Conservation (phyloP, 1,140 invertebrate species). For the Drosophila pachea region DNA sequence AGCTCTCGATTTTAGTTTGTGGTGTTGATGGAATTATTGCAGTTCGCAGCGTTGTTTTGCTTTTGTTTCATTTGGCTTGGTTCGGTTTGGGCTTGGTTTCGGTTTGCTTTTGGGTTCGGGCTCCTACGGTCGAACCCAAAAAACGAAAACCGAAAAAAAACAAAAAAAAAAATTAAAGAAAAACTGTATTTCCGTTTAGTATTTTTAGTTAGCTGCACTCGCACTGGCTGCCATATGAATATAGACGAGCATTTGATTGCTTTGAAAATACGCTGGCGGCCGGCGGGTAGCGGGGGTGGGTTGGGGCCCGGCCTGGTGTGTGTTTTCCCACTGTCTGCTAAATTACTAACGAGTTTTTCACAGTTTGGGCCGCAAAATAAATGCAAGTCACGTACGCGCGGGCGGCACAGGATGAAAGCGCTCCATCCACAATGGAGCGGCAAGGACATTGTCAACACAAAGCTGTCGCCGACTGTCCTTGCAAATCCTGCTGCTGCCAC, state of each 20-base stretch:
- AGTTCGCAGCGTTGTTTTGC: constrained; percentile 43
- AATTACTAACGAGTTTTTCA: constrained; percentile 75
- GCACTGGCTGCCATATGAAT: constrained; percentile 49
- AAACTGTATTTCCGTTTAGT: not conserved
- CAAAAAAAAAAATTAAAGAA: no score
- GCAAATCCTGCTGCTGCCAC: constrained; percentile 10
- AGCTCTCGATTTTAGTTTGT: constrained; percentile 36
- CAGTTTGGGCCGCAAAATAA: constrained; percentile 52
- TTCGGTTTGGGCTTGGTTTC: not conserved
- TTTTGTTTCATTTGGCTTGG: not conserved
- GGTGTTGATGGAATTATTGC: constrained; percentile 74
- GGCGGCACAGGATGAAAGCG: constrained; percentile 43
- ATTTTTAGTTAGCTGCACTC: constrained; percentile 38
- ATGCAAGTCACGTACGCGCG: constrained; percentile 69
- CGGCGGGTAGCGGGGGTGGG: not conserved
- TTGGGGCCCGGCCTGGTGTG: not conserved
- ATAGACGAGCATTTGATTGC: constrained; percentile 71
- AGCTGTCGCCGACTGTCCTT: constrained; percentile 48
- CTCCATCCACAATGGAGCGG: constrained; percentile 42
- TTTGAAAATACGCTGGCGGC: constrained; percentile 47
- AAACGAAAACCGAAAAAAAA: no score
- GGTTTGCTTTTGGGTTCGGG: not conserved
- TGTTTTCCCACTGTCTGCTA: constrained; percentile 43
- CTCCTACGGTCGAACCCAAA: no score
- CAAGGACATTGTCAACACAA: constrained; percentile 77